Evolutionary conservation across 1,140 invertebrate genomes (phyloP).

Genomic region (Scaptodrosophila lebanonensis): DNA sequence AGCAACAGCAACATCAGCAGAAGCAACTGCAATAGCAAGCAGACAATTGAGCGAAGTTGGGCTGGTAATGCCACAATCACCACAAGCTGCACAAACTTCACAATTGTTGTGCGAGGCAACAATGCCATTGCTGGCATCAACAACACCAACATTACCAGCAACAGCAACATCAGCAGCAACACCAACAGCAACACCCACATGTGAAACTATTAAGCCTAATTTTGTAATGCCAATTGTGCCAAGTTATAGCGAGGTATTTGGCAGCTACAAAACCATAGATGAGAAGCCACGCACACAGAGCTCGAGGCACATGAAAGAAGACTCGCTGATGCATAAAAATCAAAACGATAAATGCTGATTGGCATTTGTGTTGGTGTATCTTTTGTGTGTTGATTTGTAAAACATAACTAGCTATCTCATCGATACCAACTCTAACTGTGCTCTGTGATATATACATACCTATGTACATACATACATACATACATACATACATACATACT

Average conservation of each 20-base stretch:
- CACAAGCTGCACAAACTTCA: slow-evolving; percentile 11
- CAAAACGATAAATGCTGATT: slow-evolving; percentile 42
- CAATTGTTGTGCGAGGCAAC: slow-evolving; percentile 42
- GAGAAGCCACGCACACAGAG: slow-evolving; percentile 30
- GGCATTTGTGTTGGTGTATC: no score
- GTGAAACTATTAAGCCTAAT: slow-evolving; percentile 46
- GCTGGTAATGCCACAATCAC: slow-evolving; percentile 9
- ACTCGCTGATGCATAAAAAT: slow-evolving; percentile 25
- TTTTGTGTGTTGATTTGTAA: no score
- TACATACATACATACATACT: slow-evolving; percentile 7
- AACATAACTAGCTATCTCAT: slow-evolving; percentile 8
- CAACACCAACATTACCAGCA: slow-evolving; percentile 18
- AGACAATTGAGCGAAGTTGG: slow-evolving; percentile 7
- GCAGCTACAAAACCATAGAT: slow-evolving; percentile 49
- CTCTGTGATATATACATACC: slow-evolving; percentile 54
- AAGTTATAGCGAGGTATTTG: slow-evolving; percentile 62
- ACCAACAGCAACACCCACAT: slow-evolving; percentile 39
- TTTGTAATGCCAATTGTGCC: slow-evolving; percentile 57
- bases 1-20: slow-evolving; percentile 21
- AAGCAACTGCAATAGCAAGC: slow-evolving; percentile 6
- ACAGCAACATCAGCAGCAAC: slow-evolving; percentile 18
- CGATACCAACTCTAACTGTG: slow-evolving; percentile 36
- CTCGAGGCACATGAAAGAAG: slow-evolving; percentile 25
- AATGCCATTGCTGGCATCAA: slow-evolving; percentile 39
- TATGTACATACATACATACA: slow-evolving; percentile 33